These are phyloP conservation scores for Zaprionus bogoriensis DNA, from an alignment of 2,888 invertebrate species.

Conservation along the genomic window DNA sequence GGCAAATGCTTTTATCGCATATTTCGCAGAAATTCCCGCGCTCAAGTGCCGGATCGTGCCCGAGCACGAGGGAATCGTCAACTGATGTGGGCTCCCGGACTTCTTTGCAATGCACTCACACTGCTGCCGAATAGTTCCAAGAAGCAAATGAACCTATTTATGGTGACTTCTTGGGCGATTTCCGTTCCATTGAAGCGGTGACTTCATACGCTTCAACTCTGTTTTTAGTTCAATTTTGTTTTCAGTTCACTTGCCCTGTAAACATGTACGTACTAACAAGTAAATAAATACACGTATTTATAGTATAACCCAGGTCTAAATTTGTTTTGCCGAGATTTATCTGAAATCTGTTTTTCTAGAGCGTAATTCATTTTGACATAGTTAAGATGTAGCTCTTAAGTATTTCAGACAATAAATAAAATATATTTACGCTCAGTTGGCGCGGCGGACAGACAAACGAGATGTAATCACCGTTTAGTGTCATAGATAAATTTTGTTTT, in stretches of 20 bases:
- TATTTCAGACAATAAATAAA: conserved; percentile 6
- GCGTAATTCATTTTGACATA: conserved; percentile 11
- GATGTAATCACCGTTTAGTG: not conserved
- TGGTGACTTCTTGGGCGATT: not conserved
- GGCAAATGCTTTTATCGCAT: conserved; percentile 39
- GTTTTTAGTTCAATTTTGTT: not conserved
- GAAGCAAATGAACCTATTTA: conserved; percentile 11
- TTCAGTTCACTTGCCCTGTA: not conserved
- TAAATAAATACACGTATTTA: conserved; percentile 21
- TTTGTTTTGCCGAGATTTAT: conserved; percentile 7
- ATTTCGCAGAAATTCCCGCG: conserved; percentile 39
- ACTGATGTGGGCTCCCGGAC: not conserved
- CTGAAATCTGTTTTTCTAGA: conserved; percentile 9
- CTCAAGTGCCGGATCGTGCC: conserved; percentile 48
- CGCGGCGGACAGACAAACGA: not conserved
- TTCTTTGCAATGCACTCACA: not conserved
- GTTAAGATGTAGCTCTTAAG: not conserved
- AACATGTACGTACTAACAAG: conserved; percentile 1
- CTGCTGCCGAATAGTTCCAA: conserved; percentile 11
- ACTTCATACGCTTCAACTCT: too few species aligned
- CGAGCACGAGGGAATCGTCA: conserved; percentile 15
- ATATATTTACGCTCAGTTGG: conserved; percentile 10
- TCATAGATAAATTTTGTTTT: conserved; percentile 14
- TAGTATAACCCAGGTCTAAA: not conserved
- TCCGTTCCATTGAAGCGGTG: not conserved